Percentiles rank a stretch among this genome's conserved stretches.
phyloP scores from a whole-genome alignment of 2,888 invertebrate genomes.

The Ophion ellenae region DNA sequence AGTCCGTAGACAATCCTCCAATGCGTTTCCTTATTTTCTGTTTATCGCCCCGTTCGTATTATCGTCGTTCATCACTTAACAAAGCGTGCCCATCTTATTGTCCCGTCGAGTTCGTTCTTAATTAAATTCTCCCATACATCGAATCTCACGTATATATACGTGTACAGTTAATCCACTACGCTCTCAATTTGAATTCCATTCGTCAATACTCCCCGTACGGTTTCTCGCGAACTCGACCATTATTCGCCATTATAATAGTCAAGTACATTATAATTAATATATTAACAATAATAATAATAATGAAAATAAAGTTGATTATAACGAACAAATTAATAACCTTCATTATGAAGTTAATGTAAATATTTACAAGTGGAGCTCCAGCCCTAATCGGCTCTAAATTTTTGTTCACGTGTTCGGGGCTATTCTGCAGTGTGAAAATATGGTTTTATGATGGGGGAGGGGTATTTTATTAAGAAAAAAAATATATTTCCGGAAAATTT shows the following conservation, averaged over 20 bases:
- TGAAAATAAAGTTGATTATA: too few relatives aligned
- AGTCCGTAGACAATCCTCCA: background rate
- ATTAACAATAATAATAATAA: too few relatives aligned
- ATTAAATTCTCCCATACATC: conserved; percentile 33
- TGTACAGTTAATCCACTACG: background rate
- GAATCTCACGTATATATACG: background rate
- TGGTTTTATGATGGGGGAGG: too few relatives aligned
- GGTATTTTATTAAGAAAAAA: too few relatives aligned
- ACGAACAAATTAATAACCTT: too few relatives aligned
- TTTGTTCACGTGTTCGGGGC: too few relatives aligned
- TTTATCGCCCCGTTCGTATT: conserved; percentile 1
- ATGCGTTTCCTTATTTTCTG: conserved; percentile 7
- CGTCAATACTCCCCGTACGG: background rate
- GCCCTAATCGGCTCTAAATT: too few relatives aligned
- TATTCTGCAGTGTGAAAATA: too few relatives aligned
- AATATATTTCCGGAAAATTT: too few relatives aligned
- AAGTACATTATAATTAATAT: too few relatives aligned
- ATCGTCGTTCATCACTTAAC: background rate
- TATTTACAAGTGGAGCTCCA: too few relatives aligned
- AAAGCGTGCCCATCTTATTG: background rate
- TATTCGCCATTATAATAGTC: background rate
- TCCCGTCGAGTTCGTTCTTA: conserved; percentile 31
- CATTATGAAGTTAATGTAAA: too few relatives aligned
- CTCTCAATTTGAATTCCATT: conserved; percentile 1
- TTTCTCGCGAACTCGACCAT: background rate